Conservation (phyloP, 2,113 vertebrate genomes). For the Actenoides lindsayi region DNA sequence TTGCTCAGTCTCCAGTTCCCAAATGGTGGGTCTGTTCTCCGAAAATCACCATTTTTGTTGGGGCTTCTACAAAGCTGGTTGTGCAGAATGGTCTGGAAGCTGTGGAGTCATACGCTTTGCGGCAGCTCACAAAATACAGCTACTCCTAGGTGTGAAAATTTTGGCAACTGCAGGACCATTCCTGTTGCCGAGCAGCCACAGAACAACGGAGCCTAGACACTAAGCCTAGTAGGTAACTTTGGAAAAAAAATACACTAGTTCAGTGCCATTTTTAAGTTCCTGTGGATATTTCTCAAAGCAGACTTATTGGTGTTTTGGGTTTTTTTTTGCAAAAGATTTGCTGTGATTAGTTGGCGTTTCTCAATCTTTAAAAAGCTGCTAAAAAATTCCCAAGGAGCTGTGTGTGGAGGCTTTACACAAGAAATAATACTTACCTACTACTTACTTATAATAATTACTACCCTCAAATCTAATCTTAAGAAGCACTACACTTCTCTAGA, state of each 20-base stretch:
- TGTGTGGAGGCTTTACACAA: background rate
- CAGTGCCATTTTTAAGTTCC: background rate
- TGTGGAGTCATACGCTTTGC: background rate
- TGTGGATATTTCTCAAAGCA: background rate
- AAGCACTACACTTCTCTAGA: background rate
- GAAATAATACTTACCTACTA: background rate
- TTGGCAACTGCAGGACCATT: background rate
- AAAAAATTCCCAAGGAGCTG: background rate
- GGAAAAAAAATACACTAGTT: background rate
- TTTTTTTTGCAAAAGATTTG: background rate
- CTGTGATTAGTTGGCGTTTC: background rate
- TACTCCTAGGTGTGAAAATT: background rate
- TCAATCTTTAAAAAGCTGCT: background rate
- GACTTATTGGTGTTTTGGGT: too few relatives aligned
- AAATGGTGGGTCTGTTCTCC: background rate
- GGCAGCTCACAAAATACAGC: background rate
- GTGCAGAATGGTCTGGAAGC: background rate
- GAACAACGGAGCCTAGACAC: background rate
- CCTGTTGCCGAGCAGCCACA: background rate
- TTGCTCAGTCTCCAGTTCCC: background rate
- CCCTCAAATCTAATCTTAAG: background rate
- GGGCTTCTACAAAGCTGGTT: background rate
- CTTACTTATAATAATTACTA: background rate
- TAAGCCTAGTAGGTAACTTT: background rate
- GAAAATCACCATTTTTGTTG: background rate